A percentile compares a stretch with the other conserved stretches of the same genome.
phyloP scores from a whole-genome alignment of 2,888 invertebrate genomes.

The Drosophila koepferae region DNA sequence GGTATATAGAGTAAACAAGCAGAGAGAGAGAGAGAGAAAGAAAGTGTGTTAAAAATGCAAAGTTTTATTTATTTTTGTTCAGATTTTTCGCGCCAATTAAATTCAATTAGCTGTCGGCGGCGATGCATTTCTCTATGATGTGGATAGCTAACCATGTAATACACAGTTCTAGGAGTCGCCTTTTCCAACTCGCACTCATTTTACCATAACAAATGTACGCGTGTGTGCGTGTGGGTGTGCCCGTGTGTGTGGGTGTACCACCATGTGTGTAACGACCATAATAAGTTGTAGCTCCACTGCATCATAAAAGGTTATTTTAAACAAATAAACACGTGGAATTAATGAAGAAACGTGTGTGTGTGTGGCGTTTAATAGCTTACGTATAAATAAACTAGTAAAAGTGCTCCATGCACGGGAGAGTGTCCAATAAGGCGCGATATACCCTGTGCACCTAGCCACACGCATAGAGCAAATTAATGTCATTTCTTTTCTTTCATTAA shows the following conservation, averaged over 20 bases:
- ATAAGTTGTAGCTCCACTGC: slow-evolving; percentile 67
- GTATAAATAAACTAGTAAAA: slow-evolving; percentile 16
- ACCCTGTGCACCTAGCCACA: neutral
- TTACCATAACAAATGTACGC: neutral
- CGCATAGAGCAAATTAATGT: neutral
- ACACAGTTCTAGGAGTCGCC: slow-evolving; percentile 1
- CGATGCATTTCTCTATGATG: slow-evolving; percentile 43
- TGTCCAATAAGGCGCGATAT: slow-evolving; percentile 9
- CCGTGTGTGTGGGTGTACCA: slow-evolving; percentile 6
- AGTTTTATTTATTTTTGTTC: slow-evolving; percentile 60
- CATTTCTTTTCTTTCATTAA: neutral
- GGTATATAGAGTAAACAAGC: slow-evolving; percentile 72
- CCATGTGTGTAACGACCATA: slow-evolving; percentile 47
- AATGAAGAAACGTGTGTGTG: slow-evolving; percentile 76
- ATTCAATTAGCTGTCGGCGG: slow-evolving; percentile 75
- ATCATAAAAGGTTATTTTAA: slow-evolving; percentile 76
- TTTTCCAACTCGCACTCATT: neutral
- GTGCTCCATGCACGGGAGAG: neutral
- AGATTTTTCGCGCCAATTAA: slow-evolving; percentile 77
- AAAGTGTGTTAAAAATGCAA: slow-evolving; percentile 32
- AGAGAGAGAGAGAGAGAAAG: slow-evolving; percentile 17
- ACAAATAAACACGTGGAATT: slow-evolving; percentile 78
- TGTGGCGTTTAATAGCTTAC: slow-evolving; percentile 50
- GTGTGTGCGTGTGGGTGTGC: too few species aligned
- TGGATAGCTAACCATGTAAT: slow-evolving; percentile 40